Base-by-base conservation (phyloP, 2,888 invertebrate genomes). In the Cloeon dipterum region DNA sequence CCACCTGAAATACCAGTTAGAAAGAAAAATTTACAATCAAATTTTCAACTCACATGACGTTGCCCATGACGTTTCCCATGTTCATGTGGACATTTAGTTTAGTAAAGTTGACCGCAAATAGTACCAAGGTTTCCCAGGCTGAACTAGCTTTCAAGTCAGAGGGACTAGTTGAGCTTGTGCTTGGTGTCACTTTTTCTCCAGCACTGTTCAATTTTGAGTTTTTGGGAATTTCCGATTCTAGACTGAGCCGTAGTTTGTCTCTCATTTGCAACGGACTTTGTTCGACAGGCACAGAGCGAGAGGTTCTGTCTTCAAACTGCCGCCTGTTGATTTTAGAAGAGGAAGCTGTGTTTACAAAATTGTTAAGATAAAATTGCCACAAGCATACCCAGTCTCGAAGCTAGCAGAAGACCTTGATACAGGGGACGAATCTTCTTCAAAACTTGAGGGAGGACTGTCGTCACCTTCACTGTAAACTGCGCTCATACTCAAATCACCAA, bases 31-130 rank as follows among this genome's bases (percentile, higher is more conserved):
- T 32, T 32, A 5, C 7, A 34, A 10, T 18, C 3, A 19, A 34
- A 4, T 5, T 14, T 10, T 10, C 4, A 5, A 61, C 65, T 62
- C 56, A 81, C 72, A 71, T 72, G 40, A 94, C 93, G 53, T 93
- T 93, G 11, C 98, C 96, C 91, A 98, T 96, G 1, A 96, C 93
- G 52, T 96, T 96, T 29, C 94, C 93, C 91, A 98, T 98, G 57
- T 96, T 96, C 79, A 96, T 94, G 52, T 89, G 86, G 8, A 98
- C 86, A 56, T 94, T 93, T 37, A 98, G 66, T 48, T 83, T 76
- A 33, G 91, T 88, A 55, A 96, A 88, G 62, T 94, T 93, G 29
- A 96, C 79, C 0, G 89, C 88, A 60, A 94, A 91, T 39, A 96
- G 62, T 3, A 96, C 94, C 36, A 93, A 61, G 3, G 94, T 93